These are phyloP conservation scores for Tupaia tana DNA, from an alignment of 2,113 vertebrate genomes.

Conservation along the genomic window DNA sequence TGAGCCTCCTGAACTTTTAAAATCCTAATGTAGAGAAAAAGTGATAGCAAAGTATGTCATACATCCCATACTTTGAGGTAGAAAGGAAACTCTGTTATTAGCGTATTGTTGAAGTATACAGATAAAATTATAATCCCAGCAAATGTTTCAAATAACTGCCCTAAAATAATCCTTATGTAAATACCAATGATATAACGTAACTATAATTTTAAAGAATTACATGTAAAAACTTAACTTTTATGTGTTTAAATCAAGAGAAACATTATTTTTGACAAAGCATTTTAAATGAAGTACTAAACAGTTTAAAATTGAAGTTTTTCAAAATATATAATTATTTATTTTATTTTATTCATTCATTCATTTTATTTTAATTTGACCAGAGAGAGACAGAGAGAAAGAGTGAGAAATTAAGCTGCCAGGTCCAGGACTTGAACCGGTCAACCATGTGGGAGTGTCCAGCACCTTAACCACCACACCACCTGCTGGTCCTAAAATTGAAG, in stretches of 20 bases:
- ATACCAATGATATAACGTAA: neutral
- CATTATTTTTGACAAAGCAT: conserved; percentile 35
- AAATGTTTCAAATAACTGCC: neutral
- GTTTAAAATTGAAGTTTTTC: neutral
- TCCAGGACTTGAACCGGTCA: too few relatives aligned
- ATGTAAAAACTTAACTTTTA: conserved; percentile 36
- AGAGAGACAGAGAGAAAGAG: too few relatives aligned
- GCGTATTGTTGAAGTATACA: neutral
- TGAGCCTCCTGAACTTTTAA: conserved; percentile 26
- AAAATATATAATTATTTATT: too few relatives aligned
- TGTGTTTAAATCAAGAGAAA: conserved; percentile 42
- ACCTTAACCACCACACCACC: too few relatives aligned
- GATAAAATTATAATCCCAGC: neutral
- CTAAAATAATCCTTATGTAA: conserved; percentile 26
- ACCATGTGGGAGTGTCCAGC: too few relatives aligned
- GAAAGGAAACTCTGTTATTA: neutral
- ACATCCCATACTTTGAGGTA: neutral
- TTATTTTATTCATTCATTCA: too few relatives aligned
- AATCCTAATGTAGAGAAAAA: conserved; percentile 49
- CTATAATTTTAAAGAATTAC: neutral
- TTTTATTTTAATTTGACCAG: too few relatives aligned
- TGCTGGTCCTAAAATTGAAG: too few relatives aligned
- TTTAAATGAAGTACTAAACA: conserved; percentile 4
- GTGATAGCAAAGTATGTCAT: neutral
- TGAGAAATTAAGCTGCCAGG: too few relatives aligned